Evolutionary conservation across 2,797 vertebrate species (phyloP).

Genomic region (Jordanella pulchra): DNA sequence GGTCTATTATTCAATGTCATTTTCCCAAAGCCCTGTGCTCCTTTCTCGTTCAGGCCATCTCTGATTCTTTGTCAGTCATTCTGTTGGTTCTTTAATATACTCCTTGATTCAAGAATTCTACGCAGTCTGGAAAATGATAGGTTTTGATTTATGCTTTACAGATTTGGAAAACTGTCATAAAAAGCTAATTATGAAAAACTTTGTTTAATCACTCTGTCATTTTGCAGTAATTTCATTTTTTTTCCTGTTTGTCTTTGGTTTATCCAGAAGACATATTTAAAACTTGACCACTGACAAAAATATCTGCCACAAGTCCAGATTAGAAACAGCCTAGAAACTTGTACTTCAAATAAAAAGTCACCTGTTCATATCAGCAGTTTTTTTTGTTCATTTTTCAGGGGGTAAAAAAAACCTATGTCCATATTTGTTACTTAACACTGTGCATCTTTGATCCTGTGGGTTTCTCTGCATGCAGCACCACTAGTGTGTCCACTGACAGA

Average conservation of each 20-base stretch:
- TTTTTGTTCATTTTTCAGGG: background rate
- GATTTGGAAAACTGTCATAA: too few species aligned
- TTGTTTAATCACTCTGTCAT: background rate
- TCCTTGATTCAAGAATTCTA: slow-evolving; percentile 43
- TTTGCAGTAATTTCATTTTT: background rate
- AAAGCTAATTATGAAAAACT: too few species aligned
- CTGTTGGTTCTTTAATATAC: slow-evolving; percentile 62
- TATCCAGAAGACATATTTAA: background rate
- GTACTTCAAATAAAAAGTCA: background rate
- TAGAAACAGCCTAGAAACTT: background rate
- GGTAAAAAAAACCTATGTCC: slow-evolving; percentile 36
- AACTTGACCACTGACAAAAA: background rate
- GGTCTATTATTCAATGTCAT: slow-evolving; percentile 73
- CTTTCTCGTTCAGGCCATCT: slow-evolving; percentile 41
- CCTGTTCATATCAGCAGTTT: slow-evolving; percentile 7
- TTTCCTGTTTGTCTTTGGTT: background rate
- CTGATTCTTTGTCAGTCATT: slow-evolving; percentile 46
- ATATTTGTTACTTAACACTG: slow-evolving; percentile 35
- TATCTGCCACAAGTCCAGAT: background rate
- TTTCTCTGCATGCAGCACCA: slow-evolving; percentile 65
- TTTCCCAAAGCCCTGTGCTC: slow-evolving; percentile 55
- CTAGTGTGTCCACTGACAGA: slow-evolving; percentile 61
- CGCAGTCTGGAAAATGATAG: background rate
- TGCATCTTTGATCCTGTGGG: slow-evolving; percentile 57
- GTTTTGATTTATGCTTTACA: background rate